Evolutionary conservation across 2,888 invertebrate species (phyloP), one percentile per base, ranked within the genome.

Genomic region (Scotopteryx bipunctaria): DNA sequence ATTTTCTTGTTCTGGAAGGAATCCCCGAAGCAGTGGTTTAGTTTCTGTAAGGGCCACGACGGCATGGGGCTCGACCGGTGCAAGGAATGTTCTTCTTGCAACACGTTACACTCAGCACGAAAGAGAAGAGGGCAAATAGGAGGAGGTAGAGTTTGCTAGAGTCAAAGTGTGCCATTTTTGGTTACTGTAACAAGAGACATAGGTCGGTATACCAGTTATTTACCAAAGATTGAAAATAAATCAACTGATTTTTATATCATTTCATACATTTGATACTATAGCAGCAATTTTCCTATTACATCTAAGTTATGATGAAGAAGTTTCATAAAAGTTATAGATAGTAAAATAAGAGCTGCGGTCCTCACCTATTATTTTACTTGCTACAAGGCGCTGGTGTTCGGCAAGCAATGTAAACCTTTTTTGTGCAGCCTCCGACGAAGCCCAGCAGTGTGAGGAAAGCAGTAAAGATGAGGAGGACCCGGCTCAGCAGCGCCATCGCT

Each of bases 391-490:
- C 80, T 0, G 85, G 85, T 6, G 74, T 50, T 54, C 82, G 73
- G 70, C 85, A 85, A 52, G 83, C 80, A 16, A 85, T 79, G 56
- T 84, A 85, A 4, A 82, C 78, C 52, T 84, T 85, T 57, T 58
- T 81, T 1, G 83, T 82, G 62, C 83, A 85, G 48, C 77, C 75
- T 45, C 57, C 56, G 37, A 64, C 80, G 14, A 74, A 43, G n/a
- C 66, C 69, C 19, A 81, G 27, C 41, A 81, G 51, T 1, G 71
- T 57, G 15, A 80, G 57, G 19, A 82, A 49, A 31, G 67, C 70
- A 36, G 68, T 46, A 43, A 81, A 40, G 31, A 76, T 47, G 33
- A 67, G 61, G 43, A 80, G 51, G 23, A 69, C 63, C 55, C 63
- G 66, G 50, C 64, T 73, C 58, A 76, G 52, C 47, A 77, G 42